Percentiles rank a stretch among this genome's conserved stretches.
Conservation (phyloP, 1,140 invertebrate genomes). For the Pygmarrhopalites habei region DNA sequence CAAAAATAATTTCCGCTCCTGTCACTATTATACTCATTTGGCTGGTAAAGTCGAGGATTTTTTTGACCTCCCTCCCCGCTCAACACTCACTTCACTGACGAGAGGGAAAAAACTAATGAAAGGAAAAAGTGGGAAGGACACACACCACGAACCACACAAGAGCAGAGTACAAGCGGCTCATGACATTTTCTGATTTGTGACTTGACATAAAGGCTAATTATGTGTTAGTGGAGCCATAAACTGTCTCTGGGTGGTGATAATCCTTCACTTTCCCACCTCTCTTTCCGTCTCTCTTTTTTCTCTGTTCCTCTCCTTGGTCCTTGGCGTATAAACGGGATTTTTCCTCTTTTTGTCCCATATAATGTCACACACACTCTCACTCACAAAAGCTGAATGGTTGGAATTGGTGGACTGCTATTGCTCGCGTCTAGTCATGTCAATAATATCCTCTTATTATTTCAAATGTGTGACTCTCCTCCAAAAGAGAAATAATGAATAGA, state of each 20-base stretch:
- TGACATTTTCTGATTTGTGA: slow-evolving; percentile 13
- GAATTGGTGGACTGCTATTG: neutral
- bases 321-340: neutral
- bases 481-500: no score
- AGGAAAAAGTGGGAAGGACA: no score
- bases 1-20: no score
- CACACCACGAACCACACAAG: no score
- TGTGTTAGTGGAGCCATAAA: neutral
- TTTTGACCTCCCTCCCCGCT: no score
- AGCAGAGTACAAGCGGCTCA: no score
- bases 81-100: no score
- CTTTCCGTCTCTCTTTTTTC: neutral
- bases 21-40: no score
- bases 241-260: neutral
- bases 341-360: neutral
- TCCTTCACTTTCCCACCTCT: neutral
- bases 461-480: no score
- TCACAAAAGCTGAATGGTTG: neutral
- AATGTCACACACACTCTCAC: neutral
- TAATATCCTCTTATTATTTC: neutral
- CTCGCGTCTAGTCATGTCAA: neutral
- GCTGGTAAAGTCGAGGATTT: no score
- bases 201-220: slow-evolving; percentile 6
- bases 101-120: no score
- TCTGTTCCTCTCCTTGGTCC: neutral